A percentile compares a stretch with the other conserved stretches of the same genome.
Evolutionary conservation across 2,113 vertebrate genomes (phyloP).

Genomic region (Aepyceros melampus): DNA sequence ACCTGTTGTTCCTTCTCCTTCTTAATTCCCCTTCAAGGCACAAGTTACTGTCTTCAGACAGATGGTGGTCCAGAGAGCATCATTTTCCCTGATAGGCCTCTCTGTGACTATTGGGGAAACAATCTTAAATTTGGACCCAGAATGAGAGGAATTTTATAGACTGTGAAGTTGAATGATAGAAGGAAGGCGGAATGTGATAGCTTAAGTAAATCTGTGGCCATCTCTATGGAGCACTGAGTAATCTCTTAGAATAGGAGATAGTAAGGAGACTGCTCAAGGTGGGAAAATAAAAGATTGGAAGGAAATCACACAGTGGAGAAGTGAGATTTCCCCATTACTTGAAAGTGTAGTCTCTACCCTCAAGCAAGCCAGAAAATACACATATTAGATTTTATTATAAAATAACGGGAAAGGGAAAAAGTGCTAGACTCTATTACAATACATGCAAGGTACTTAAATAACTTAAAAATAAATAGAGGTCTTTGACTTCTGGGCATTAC

Average conservation of each 20-base stretch:
- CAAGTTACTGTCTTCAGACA: background rate
- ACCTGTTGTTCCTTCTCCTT: background rate
- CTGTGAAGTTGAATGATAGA: background rate
- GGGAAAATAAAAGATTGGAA: background rate
- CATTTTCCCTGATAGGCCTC: background rate
- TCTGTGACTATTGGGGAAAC: background rate
- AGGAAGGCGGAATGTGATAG: background rate
- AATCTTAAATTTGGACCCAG: background rate
- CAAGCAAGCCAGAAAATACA: background rate
- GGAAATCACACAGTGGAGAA: background rate
- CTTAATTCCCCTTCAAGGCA: background rate
- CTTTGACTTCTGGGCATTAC: background rate
- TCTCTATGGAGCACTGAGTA: background rate
- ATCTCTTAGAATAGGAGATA: background rate
- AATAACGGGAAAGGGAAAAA: background rate
- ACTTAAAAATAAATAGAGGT: background rate
- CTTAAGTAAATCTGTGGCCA: background rate
- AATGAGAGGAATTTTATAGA: background rate
- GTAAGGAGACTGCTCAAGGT: background rate
- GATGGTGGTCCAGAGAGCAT: background rate
- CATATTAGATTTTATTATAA: background rate
- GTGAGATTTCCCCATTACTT: background rate
- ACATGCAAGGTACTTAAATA: background rate
- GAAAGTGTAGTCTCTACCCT: background rate
- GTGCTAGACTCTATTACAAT: background rate